A percentile compares a stretch with the other conserved stretches of the same genome.
phyloP scores from a whole-genome alignment of 2,888 invertebrate species.

The Hydrotaea diabolus region DNA sequence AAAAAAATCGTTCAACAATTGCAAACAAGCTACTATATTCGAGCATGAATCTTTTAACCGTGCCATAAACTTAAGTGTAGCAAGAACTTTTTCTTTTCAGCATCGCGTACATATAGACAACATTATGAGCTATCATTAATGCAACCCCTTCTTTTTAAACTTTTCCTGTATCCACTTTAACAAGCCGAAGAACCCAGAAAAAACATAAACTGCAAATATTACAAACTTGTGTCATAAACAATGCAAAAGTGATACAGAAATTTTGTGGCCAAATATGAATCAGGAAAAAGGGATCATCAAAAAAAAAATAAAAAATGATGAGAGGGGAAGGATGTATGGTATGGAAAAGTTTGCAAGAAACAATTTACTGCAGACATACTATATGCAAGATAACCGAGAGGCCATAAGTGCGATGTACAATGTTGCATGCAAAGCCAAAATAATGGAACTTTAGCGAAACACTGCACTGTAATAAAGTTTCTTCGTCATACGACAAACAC shows the following conservation, averaged over 20 bases:
- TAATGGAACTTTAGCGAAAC: slow-evolving; percentile 40
- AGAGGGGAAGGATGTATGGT: neutral
- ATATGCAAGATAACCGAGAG: too few species aligned
- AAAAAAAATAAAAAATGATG: neutral
- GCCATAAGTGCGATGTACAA: slow-evolving; percentile 14
- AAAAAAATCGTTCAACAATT: too few species aligned
- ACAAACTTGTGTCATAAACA: slow-evolving; percentile 65
- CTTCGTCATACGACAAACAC: neutral
- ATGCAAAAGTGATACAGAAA: slow-evolving; percentile 46
- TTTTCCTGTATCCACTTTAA: neutral
- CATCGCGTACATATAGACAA: neutral
- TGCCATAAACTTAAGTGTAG: slow-evolving; percentile 23
- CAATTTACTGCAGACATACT: slow-evolving; percentile 38
- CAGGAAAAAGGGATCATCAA: slow-evolving; percentile 29
- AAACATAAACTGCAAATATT: slow-evolving; percentile 48
- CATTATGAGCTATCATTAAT: neutral
- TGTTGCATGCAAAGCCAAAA: slow-evolving; percentile 62
- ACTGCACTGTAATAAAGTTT: neutral
- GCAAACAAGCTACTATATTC: neutral
- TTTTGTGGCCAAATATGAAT: slow-evolving; percentile 40
- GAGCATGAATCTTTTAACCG: neutral
- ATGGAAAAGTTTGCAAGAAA: slow-evolving; percentile 35
- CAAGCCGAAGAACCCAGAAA: slow-evolving; percentile 16
- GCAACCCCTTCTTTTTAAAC: neutral
- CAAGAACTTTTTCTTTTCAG: neutral